A percentile compares a stretch with the other conserved stretches of the same genome.
phyloP scores from a whole-genome alignment of 2,113 vertebrate genomes.

The Corythornis vintsioides region DNA sequence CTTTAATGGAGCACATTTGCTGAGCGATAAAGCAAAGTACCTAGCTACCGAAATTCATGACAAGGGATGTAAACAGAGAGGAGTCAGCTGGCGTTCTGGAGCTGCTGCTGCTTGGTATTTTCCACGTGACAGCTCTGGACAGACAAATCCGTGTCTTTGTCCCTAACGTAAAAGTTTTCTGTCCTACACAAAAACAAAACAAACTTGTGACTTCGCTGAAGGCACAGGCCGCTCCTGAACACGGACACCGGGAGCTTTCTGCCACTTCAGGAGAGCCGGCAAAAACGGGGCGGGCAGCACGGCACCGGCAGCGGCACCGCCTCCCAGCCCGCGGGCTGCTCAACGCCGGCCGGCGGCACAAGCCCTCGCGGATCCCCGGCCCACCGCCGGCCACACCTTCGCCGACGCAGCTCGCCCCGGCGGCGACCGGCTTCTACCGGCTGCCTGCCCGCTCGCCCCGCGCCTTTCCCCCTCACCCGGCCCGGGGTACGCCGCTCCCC shows the following conservation, averaged over 20 bases:
- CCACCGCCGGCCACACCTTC: no score
- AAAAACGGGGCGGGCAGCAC: no score
- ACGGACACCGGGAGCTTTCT: fast-evolving
- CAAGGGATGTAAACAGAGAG: not conserved
- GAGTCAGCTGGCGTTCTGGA: not conserved
- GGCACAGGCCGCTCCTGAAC: fast-evolving
- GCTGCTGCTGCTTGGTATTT: not conserved
- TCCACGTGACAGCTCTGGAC: not conserved
- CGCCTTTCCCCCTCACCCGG: no score
- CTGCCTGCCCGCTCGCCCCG: no score
- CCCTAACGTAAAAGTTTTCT: not conserved
- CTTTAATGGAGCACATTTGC: not conserved
- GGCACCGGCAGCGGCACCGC: no score
- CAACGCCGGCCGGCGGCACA: no score
- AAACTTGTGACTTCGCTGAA: not conserved
- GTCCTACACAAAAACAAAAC: not conserved
- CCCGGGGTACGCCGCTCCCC: no score
- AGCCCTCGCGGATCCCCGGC: no score
- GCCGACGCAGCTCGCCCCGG: no score
- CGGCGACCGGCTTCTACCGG: no score
- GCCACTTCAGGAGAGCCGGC: fast-evolving
- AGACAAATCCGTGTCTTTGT: fast-evolving
- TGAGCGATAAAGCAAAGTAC: not conserved
- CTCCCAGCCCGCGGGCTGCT: not conserved
- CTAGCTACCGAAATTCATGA: not conserved